Base-by-base conservation (phyloP, 2,797 vertebrate species). In the Mionectes olivaceus region DNA sequence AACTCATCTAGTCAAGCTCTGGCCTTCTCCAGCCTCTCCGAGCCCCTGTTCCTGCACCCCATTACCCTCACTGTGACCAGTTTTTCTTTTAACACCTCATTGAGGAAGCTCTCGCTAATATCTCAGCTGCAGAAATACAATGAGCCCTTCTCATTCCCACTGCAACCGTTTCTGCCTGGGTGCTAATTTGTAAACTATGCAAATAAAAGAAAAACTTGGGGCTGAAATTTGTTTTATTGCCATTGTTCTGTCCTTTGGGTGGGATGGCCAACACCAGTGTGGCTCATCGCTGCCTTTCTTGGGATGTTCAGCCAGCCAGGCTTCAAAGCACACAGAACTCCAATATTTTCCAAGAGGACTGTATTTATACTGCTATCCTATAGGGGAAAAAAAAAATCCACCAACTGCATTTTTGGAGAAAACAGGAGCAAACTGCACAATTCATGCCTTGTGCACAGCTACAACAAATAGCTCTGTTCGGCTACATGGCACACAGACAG, bases 291-390 rank as follows among this genome's bases (percentile, higher is more conserved):
- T 71, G 76, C 44, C 16, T 39, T 85, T 79, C 67, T 65, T 55
- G 0, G 0, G 24, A 17, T 1, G 0, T 41, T 75, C 30, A 60
- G 37, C 5, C 19, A 70, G 67, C 11, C 9, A 52, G 44, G 47
- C 33, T 76, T 52, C 11, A 1, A 73, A 67, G 44, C 0, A 0
- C 27, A 63, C 32, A n/a, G 5, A 47, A 52, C 23, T 33, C 35
- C 0, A 1, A 19, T 25, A 11, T 88, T 78, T 76, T 61, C 44
- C 33, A 57, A 19, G 33, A 55, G 5, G 4, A n/a, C 23, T 35
- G 22, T 14, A 32, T 52, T 82, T 73, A 56, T 27, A 64, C 27
- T 15, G 39, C 30, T 49, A 1, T 13, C 30, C 41, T 46, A 32
- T 0, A 55, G 30, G 43, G n/a, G 43, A 61, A 35, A 61, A 50